Percentiles rank a stretch among this genome's conserved stretches.
phyloP scores from a whole-genome alignment of 2,888 invertebrate genomes.

The Mesorhabditis belari region DNA sequence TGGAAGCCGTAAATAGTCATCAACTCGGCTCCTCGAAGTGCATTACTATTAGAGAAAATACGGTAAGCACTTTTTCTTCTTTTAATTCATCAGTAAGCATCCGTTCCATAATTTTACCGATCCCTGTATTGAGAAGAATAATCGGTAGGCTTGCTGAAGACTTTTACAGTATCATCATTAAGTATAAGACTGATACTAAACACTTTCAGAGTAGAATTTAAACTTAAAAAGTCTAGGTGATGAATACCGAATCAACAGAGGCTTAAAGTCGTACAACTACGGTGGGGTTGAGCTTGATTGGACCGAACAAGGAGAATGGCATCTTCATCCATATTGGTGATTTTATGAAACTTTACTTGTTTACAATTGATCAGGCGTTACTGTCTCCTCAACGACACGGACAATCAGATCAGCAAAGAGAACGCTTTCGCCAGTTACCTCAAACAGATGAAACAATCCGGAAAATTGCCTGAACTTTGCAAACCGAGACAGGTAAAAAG shows the following conservation, averaged over 20 bases:
- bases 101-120: too few relatives aligned
- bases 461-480: conserved; percentile 28
- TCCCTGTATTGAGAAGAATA: too few relatives aligned
- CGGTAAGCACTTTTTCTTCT: too few relatives aligned
- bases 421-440: conserved; percentile 44
- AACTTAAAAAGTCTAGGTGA: conserved; percentile 10
- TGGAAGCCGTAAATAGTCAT: too few relatives aligned
- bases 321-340: conserved; percentile 50
- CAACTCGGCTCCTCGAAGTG: too few relatives aligned
- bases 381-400: conserved; percentile 51
- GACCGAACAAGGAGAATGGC: conserved; percentile 42
- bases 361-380: conserved; percentile 37
- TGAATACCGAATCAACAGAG: conserved; percentile 17
- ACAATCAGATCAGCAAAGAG: conserved; percentile 39
- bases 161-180: too few relatives aligned
- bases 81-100: too few relatives aligned
- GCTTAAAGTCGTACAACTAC: conserved; percentile 28
- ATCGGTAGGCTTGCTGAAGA: too few relatives aligned
- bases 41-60: too few relatives aligned
- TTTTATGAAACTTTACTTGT: not conserved
- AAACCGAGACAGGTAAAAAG: conserved; percentile 10
- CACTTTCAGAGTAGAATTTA: too few relatives aligned
- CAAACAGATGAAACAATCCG: conserved; percentile 38
- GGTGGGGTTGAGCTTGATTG: conserved; percentile 36
- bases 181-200: too few relatives aligned